phyloP scores from a whole-genome alignment of 2,888 invertebrate genomes.

The Cephus pygmeus region DNA sequence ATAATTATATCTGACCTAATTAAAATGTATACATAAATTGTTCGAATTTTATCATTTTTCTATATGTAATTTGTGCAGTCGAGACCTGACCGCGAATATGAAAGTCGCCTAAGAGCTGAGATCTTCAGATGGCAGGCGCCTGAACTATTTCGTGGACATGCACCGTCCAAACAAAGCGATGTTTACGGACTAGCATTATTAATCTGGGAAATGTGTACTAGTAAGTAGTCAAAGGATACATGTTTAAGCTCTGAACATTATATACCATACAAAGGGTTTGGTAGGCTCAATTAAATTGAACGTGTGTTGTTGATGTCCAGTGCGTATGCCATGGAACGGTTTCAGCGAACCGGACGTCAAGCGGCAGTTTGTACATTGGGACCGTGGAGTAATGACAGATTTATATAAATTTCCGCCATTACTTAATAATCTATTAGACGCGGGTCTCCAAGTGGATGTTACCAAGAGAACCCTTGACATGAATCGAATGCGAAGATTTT shows the following conservation, averaged over 20 bases:
- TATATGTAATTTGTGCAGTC: slow-evolving; percentile 25
- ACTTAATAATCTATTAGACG: slow-evolving; percentile 46
- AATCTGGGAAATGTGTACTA: slow-evolving; percentile 59
- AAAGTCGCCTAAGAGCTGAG: slow-evolving; percentile 46
- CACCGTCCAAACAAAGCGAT: slow-evolving; percentile 43
- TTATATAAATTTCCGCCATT: slow-evolving; percentile 49
- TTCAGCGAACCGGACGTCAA: slow-evolving; percentile 43
- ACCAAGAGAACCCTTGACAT: slow-evolving; percentile 50
- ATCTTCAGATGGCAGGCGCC: slow-evolving; percentile 55
- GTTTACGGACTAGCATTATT: slow-evolving; percentile 52
- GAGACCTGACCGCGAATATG: slow-evolving; percentile 38
- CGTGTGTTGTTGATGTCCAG: slow-evolving; percentile 24
- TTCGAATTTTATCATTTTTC: neutral
- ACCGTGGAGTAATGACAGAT: slow-evolving; percentile 41
- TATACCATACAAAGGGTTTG: neutral
- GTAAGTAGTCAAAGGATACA: slow-evolving; percentile 29
- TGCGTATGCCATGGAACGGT: slow-evolving; percentile 48
- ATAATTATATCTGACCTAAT: neutral
- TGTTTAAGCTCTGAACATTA: neutral
- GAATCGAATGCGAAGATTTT: slow-evolving; percentile 48
- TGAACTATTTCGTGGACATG: slow-evolving; percentile 41
- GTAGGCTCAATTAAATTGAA: neutral
- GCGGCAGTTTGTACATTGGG: slow-evolving; percentile 42
- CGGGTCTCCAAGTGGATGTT: slow-evolving; percentile 50
- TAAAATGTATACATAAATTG: neutral